Conservation (phyloP, 1,140 invertebrate genomes). For the Dreissena polymorpha region DNA sequence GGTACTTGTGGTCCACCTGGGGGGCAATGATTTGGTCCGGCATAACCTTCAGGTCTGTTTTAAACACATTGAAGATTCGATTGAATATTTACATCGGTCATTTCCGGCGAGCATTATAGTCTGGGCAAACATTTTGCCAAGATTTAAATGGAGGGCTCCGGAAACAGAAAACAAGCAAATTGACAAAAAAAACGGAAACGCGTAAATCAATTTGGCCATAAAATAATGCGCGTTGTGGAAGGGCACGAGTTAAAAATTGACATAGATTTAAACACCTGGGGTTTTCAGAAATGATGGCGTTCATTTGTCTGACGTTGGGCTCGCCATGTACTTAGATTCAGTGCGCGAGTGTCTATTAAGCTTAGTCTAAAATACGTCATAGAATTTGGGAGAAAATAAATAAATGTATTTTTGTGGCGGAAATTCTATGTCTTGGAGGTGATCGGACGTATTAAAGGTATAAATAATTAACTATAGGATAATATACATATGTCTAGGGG, state of each 20-base stretch:
- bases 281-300: no score
- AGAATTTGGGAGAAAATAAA: no score
- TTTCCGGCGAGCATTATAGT: neutral
- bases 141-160: neutral
- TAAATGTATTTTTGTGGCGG: no score
- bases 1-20: neutral
- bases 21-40: conserved; percentile 1
- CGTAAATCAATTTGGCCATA: conserved; percentile 19
- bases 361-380: no score
- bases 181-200: conserved; percentile 17
- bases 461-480: no score
- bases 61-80: neutral
- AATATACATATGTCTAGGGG: no score
- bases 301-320: neutral
- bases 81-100: neutral
- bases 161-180: neutral
- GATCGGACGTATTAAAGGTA: no score
- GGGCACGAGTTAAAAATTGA: neutral
- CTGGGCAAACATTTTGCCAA: conserved; percentile 21
- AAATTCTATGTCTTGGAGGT: no score
- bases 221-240: neutral
- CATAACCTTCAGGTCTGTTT: neutral
- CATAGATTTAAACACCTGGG: no score
- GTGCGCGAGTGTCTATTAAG: neutral
- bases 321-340: conserved; percentile 8